Base-by-base conservation (phyloP, 2,797 vertebrate genomes). In the Manis pentadactyla region DNA sequence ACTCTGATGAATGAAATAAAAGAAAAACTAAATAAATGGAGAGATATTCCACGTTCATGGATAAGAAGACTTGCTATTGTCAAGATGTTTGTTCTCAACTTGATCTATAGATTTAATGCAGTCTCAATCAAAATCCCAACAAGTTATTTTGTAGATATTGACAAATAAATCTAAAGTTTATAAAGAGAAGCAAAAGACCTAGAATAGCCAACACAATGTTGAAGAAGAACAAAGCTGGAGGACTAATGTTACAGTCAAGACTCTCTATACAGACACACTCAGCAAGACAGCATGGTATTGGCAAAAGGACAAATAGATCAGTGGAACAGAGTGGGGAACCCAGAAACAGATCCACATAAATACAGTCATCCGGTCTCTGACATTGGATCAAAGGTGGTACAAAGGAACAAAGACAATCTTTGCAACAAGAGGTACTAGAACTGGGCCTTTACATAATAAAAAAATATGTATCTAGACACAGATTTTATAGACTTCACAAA, bases 341-440 rank as follows among this genome's bases (percentile, higher is more conserved):
- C 31, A 34, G 31, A 82, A 7, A 31, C 3, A 64, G 79, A 31
- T 18, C 27, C 34, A 27, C 34, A 37, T 37, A 23, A 37, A 68
- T 23, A 23, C 0, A 0, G 39, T n/a, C 57, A 31, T 14, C 29
- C 5, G 11, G 7, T 7, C 27, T 82, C 14, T 31, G 57, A 29
- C 39, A 15, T 15, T 31, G 21, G 39, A 61, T 17, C 73, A 46
- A 29, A 13, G 27, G 77, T 1, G 17, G 29, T 27, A 42, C 53
- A 7, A 19, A 10, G 37, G 37, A 29, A 39, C 57, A 46, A 42
- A 61, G 27, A 7, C 37, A 21, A 57, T 39, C 37, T 61, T 81
- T 61, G 46, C 57, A 25, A 42, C 21, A n/a, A 46, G 23, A 9
- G 19, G 19, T 23, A 3, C 39, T n/a, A 12, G 79, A 64, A 64